Evolutionary conservation across 2,113 vertebrate genomes (phyloP), one percentile per base, ranked within the genome.

Genomic region (Tretioscincus oriximinensis): DNA sequence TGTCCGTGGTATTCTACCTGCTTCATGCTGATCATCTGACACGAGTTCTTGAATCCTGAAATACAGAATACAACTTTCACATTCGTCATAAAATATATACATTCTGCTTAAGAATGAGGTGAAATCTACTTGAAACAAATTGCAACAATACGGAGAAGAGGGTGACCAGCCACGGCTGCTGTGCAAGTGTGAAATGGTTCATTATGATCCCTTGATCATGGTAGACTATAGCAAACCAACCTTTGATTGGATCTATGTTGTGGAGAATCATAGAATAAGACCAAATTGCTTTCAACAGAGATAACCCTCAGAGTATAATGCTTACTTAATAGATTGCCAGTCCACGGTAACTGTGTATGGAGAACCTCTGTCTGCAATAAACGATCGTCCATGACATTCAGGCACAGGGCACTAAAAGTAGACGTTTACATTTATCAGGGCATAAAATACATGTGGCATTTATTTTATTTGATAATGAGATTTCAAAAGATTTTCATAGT

Each of bases 311-410:
- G 18, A 18, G 14, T 47, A 61, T 45, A n/a, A 4, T 29, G 73
- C 96, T 93, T 95, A 97, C 98, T 98, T 99, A 85, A 99, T 95
- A 73, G 96, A 96, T 92, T 99, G 98, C 97, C 97, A 99, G 94
- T 99, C 98, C 74, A 98, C 95, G 0, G 98, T 99, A 11, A 96
- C 95, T 6, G 98, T 99, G n/a, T 98, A 92, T 87, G 97, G 96
- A 90, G 98, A 99, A 87, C 95, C 96, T 80, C 95, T 95, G 64
- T 95, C 92, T 35, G 97, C 88, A 14, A 87, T 88, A 88, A 99
- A 99, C 12, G 96, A 95, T 26, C 93, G 95, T 67, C 97, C 95
- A 61, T 95, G 96, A 86, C 98, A 99, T 18, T 95, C 93, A 0
- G 94, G 92, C 84, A 95, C 87, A 47, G 94, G 91, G 88, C 98